phyloP scores from a whole-genome alignment of 2,113 vertebrate species.

The Sinocyclocheilus grahami region DNA sequence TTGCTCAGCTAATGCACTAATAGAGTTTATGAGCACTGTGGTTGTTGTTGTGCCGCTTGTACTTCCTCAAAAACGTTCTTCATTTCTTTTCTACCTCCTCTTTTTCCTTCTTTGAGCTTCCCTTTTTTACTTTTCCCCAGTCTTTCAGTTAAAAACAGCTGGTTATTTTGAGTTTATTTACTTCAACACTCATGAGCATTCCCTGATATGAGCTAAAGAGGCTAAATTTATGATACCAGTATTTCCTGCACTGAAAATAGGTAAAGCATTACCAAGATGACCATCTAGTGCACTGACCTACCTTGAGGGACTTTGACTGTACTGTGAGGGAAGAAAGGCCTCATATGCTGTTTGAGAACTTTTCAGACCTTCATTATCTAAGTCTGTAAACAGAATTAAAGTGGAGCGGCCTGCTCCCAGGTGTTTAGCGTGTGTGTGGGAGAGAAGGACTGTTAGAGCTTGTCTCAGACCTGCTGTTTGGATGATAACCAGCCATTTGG shows the following conservation, averaged over 20 bases:
- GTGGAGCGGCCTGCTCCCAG: neutral
- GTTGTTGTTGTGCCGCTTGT: slow-evolving; percentile 9
- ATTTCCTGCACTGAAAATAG: neutral
- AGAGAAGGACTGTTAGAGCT: neutral
- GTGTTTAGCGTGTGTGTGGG: neutral
- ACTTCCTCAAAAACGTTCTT: neutral
- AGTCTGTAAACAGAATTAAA: neutral
- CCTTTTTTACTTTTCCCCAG: neutral
- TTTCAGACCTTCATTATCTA: slow-evolving; percentile 1
- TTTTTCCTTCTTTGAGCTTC: neutral
- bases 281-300: neutral
- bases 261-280: neutral
- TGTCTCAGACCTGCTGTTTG: slow-evolving; percentile 12
- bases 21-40: neutral
- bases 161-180: neutral
- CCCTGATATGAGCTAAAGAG: no score
- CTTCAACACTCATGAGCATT: neutral
- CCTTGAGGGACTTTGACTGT: neutral
- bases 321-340: neutral
- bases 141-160: neutral
- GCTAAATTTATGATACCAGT: neutral
- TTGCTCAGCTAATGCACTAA: neutral
- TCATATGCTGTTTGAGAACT: neutral
- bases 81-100: slow-evolving; percentile 6
- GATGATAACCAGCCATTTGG: slow-evolving; percentile 19